Evolutionary conservation across 2,797 vertebrate genomes (phyloP), one percentile per base, ranked within the genome.

Genomic region (Apogon hyalosoma): DNA sequence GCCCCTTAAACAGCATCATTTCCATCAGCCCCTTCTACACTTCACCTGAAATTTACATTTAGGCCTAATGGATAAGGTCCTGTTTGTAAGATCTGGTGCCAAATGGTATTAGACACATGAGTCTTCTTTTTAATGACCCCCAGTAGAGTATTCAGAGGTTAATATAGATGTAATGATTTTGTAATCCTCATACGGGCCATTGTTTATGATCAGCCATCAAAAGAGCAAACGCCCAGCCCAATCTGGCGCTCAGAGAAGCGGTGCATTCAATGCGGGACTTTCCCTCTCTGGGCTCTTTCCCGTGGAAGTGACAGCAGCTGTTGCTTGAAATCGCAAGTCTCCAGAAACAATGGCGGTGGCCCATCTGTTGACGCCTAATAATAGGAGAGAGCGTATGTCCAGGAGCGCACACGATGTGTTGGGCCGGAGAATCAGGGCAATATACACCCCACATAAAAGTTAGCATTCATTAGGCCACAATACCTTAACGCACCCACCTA

Each of bases 341-440:
- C 86, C 88, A 83, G 88, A 95, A 92, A 93, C 93, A 95, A 93
- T 94, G 92, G 91, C 87, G 85, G 53, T 73, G 87, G 91, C 93
- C 97, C 98, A 98, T 99, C 98, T 99, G 98, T 96, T 98, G 94
- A 95, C 92, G 94, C 93, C 93, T 91, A 82, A 92, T 94, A 93
- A 96, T 94, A 94, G 94, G 91, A 84, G 90, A 80, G 66, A 90
- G 95, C 96, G 95, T 97, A 97, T 96, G 97, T 96, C 95, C 94
- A 95, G 92, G 94, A 96, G 93, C 92, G 90, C 94, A 90, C 92
- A 69, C 86, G 92, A 93, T 88, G 91, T 87, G 90, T 86, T 89
- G 93, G 94, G 93, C 95, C 95, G 94, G 91, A 92, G 82, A 93
- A 92, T 90, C 92, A 85, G 94, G 93, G 94, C 96, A 96, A 96